phyloP scores from a whole-genome alignment of 2,888 invertebrate genomes.

The Mimas tiliae region DNA sequence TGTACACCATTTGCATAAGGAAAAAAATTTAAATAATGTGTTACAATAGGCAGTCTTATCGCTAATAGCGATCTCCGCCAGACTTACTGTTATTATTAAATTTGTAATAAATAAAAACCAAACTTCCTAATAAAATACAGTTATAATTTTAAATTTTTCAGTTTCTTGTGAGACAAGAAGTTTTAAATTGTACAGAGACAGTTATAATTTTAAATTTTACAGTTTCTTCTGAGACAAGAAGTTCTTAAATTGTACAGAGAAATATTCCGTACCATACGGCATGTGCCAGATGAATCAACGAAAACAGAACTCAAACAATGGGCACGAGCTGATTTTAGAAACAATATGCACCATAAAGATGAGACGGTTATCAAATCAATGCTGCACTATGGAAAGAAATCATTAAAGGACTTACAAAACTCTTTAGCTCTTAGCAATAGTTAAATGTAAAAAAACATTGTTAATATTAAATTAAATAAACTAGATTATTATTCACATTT shows the following conservation, averaged over 20 bases:
- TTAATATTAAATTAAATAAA: background rate
- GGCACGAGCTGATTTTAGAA: conserved; percentile 90
- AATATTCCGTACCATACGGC: conserved; percentile 87
- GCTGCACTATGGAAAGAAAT: conserved; percentile 88
- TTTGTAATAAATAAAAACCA: no score
- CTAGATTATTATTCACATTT: background rate
- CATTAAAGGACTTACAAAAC: conserved; percentile 87
- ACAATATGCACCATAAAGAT: conserved; percentile 88
- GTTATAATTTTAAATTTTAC: conserved; percentile 30
- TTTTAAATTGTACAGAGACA: no score
- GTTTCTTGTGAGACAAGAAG: no score
- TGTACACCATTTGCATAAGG: no score
- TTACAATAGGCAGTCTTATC: no score
- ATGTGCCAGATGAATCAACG: conserved; percentile 87
- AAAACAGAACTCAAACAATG: conserved; percentile 88
- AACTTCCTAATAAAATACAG: no score
- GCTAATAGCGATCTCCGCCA: no score
- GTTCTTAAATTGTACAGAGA: conserved; percentile 90
- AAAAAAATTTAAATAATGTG: no score
- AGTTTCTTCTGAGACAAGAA: conserved; percentile 93
- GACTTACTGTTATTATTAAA: no score
- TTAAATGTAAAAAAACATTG: conserved; percentile 29
- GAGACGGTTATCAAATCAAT: conserved; percentile 89
- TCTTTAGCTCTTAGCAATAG: conserved; percentile 86
- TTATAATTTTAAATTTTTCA: no score